Conservation (phyloP, 2,797 vertebrate species). For the Ctenosaura bakeri region DNA sequence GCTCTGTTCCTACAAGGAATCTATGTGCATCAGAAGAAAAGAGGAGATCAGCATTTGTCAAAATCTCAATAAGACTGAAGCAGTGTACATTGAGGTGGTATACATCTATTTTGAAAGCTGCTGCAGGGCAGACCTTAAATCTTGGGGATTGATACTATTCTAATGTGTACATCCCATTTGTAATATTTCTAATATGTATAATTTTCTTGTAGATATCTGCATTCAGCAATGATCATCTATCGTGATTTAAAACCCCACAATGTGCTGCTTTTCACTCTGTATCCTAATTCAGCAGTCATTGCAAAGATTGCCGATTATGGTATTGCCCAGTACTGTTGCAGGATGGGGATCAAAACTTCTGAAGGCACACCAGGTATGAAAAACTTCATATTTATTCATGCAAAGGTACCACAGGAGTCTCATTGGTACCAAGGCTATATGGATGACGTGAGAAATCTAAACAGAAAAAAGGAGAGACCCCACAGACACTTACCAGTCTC, state of each 20-base stretch:
- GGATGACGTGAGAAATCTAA: not conserved
- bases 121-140: not conserved
- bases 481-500: not conserved
- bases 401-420: not conserved
- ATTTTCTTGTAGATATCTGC: constrained; percentile 87
- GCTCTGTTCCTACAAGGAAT: not conserved
- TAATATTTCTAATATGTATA: not conserved
- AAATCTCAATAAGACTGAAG: not conserved
- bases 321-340: constrained; percentile 96
- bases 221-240: constrained; percentile 97
- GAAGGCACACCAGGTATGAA: constrained; percentile 95
- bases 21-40: not conserved
- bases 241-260: constrained; percentile 98
- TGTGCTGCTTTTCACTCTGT: constrained; percentile 93
- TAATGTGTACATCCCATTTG: not conserved
- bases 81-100: not conserved
- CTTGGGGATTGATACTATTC: not conserved
- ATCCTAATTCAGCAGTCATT: constrained; percentile 91
- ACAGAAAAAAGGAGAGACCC: not conserved
- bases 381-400: not conserved
- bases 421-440: not conserved
- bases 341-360: constrained; percentile 95
- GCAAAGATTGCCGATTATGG: constrained; percentile 98
- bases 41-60: not conserved
- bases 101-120: not conserved